Evolutionary conservation across 2,113 vertebrate genomes (phyloP).

Genomic region (Notothenia rossii): DNA sequence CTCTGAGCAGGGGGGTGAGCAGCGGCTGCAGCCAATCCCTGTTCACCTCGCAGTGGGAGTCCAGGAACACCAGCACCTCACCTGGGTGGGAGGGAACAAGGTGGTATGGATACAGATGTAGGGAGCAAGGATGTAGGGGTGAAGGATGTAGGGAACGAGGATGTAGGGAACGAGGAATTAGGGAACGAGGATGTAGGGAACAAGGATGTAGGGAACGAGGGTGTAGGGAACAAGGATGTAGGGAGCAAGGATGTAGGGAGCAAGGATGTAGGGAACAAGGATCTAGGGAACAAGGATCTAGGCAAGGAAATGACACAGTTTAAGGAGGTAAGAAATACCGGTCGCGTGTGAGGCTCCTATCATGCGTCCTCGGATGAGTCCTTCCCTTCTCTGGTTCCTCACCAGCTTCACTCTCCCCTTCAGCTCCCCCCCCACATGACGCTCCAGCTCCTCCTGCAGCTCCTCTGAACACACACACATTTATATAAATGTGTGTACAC

Average conservation of each 20-base stretch:
- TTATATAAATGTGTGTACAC: not conserved
- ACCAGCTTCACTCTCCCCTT: slow-evolving; percentile 88
- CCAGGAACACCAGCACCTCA: slow-evolving; percentile 94
- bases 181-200: slow-evolving; percentile 35
- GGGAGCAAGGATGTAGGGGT: too few relatives aligned
- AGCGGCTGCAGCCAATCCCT: slow-evolving; percentile 92
- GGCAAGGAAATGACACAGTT: too few relatives aligned
- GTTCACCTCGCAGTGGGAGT: slow-evolving; percentile 98
- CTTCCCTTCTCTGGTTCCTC: slow-evolving; percentile 92
- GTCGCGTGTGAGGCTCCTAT: slow-evolving; percentile 94
- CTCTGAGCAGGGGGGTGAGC: slow-evolving; percentile 85
- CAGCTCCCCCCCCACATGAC: slow-evolving; percentile 82
- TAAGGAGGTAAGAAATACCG: slow-evolving; percentile 77
- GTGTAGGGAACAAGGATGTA: not conserved
- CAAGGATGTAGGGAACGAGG: too few relatives aligned
- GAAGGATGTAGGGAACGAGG: too few relatives aligned
- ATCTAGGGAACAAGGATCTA: not conserved
- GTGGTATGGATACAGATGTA: not conserved
- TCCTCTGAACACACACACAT: slow-evolving; percentile 83
- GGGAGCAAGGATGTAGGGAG: not conserved
- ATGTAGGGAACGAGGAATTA: slow-evolving; percentile 35
- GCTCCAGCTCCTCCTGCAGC: slow-evolving; percentile 90
- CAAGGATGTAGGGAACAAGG: not conserved
- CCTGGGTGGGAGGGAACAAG: slow-evolving; percentile 77
- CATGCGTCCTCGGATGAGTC: slow-evolving; percentile 96